phyloP scores from a whole-genome alignment of 2,888 invertebrate species.

The Euzetes globulus region DNA sequence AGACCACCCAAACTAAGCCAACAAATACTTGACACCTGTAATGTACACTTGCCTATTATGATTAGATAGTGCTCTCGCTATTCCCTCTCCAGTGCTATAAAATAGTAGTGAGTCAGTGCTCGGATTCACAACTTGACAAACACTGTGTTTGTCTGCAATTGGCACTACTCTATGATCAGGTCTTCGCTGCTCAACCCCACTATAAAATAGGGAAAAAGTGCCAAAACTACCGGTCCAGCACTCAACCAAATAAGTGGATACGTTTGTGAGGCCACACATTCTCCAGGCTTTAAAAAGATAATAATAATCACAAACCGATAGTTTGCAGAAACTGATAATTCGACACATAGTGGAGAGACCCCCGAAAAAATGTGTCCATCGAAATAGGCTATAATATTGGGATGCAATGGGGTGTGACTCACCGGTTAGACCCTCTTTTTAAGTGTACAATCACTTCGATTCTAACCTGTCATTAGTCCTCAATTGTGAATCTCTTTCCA shows the following conservation, averaged over 20 bases:
- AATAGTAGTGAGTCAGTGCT: neutral
- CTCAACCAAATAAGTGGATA: conserved; percentile 24
- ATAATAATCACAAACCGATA: neutral
- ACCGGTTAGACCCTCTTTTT: conserved; percentile 17
- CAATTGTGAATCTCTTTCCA: neutral
- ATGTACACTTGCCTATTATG: conserved; percentile 25
- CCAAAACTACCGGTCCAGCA: conserved; percentile 12
- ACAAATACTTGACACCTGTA: conserved; percentile 14
- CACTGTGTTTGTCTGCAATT: neutral
- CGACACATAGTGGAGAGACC: neutral
- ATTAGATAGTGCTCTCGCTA: neutral
- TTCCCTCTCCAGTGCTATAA: neutral
- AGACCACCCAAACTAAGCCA: conserved; percentile 10
- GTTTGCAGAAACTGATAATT: neutral
- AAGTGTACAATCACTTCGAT: neutral
- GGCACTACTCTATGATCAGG: neutral
- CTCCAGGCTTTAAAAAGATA: neutral
- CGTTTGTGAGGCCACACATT: neutral
- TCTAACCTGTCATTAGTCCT: neutral
- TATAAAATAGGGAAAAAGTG: neutral
- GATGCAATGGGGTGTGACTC: conserved; percentile 13
- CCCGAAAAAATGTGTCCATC: conserved; percentile 3
- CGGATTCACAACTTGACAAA: neutral
- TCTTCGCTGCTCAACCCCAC: neutral
- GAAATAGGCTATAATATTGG: neutral